Conservation (phyloP, 2,888 invertebrate genomes). For the Diogma glabrata region DNA sequence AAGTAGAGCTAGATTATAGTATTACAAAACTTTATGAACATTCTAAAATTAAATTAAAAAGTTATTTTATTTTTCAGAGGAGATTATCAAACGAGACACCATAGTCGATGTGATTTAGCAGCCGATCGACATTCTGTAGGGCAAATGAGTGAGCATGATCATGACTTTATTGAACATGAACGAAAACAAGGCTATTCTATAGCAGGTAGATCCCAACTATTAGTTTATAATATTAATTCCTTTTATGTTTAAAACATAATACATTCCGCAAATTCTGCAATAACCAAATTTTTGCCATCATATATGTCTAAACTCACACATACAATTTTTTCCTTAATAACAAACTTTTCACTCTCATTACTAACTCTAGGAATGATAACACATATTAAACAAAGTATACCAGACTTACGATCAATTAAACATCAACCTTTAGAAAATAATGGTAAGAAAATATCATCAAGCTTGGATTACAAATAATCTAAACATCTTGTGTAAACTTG, state of each 20-base stretch:
- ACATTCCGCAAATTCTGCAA: too few species aligned
- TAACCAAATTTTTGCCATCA: too few species aligned
- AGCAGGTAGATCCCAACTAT: background rate
- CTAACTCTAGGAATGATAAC: slow-evolving; percentile 75
- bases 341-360: too few species aligned
- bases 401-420: slow-evolving; percentile 69
- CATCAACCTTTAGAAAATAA: slow-evolving; percentile 66
- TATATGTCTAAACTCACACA: too few species aligned
- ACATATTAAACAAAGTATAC: slow-evolving; percentile 80
- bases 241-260: too few species aligned
- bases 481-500: background rate
- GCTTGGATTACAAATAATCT: too few species aligned
- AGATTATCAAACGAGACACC: slow-evolving; percentile 21
- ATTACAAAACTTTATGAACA: background rate
- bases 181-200: slow-evolving; percentile 9
- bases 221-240: too few species aligned
- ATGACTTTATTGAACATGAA: slow-evolving; percentile 5
- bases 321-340: too few species aligned
- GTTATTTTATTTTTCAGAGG: slow-evolving; percentile 19
- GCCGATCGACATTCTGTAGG: slow-evolving; percentile 23
- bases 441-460: slow-evolving; percentile 44
- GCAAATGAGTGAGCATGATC: slow-evolving; percentile 18
- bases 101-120: slow-evolving; percentile 24
- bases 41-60: background rate
- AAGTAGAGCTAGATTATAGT: background rate